Evolutionary conservation across 1,140 invertebrate species (phyloP), one percentile per base, ranked within the genome.

Genomic region (Papilio helenus): DNA sequence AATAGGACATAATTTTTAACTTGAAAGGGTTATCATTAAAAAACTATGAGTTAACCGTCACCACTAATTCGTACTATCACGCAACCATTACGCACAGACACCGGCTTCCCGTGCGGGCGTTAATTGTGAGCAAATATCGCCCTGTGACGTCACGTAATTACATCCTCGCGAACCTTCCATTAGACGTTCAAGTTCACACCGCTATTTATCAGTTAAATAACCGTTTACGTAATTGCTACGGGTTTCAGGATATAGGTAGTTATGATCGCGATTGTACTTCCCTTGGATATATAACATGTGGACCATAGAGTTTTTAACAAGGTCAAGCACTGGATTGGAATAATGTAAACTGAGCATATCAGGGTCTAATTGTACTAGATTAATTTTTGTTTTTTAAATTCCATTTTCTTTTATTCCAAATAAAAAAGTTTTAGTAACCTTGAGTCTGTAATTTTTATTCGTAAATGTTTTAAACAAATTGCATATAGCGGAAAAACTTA

Each of bases 51-150:
- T 49, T 49, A 74, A 74, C 72, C 42, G 72, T 44, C 72, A 74
- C 20, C 74, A 58, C 51, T 76, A 81, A 82, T 79, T 86, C 58
- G 76, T 83, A 85, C 81, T 85, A 85, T 87, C 85, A 83, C 80
- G 84, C 79, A 89, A 87, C 87, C 82, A 87, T 88, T 85, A 86
- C 86, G 88, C 88, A 88, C 80, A 8, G 80, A 84, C 84, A 81
- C 82, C 79, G 83, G 79, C 85, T 87, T 89, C 86, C 88, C 88
- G 89, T 90, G 87, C 87, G 89, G 86, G 88, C 78, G 83, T 86
- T 91, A 92, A 91, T 90, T 90, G 88, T 87, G 80, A 88, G 85
- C 90, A 90, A 92, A 93, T 89, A 91, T 90, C 86, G 84, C 86
- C 85, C 87, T 84, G 85, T 86, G 83, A 80, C 81, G 79, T 79